Conservation (phyloP, 2,113 vertebrate genomes). For the Corythornis madagascariensis region DNA sequence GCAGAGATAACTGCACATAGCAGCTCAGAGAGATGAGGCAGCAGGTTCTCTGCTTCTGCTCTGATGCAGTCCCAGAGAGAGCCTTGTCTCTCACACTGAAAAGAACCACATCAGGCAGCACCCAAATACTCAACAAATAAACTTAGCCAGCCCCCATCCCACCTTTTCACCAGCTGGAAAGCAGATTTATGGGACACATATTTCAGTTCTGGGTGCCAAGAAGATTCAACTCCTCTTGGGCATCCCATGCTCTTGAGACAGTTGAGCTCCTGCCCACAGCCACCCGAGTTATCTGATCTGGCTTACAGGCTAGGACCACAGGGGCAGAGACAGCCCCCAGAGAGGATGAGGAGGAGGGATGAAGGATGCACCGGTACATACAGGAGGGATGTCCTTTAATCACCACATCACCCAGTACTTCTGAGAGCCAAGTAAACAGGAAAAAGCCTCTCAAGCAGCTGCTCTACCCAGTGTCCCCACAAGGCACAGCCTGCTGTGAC, state of each 20-base stretch:
- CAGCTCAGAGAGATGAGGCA: accelerated
- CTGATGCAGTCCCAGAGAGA: background rate
- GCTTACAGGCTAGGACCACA: background rate
- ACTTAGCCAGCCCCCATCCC: background rate
- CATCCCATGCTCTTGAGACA: accelerated
- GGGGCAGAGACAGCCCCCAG: accelerated
- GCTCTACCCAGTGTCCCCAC: background rate
- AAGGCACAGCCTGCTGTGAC: background rate
- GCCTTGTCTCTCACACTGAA: accelerated
- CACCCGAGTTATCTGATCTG: background rate
- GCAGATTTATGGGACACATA: background rate
- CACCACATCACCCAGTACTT: background rate
- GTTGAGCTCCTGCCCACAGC: background rate
- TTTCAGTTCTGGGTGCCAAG: background rate
- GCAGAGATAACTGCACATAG: background rate
- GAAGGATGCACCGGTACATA: background rate
- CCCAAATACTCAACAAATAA: background rate
- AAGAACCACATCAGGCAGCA: background rate
- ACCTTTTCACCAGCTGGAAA: background rate
- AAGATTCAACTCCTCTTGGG: background rate
- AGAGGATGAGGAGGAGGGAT: background rate
- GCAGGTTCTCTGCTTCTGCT: background rate
- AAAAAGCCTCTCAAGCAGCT: constrained; percentile 62
- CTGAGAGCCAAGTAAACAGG: constrained; percentile 70
- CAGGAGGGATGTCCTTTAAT: constrained; percentile 28